These are phyloP conservation scores for Erinaceus europaeus DNA, from an alignment of 2,113 vertebrate genomes.

Conservation along the genomic window DNA sequence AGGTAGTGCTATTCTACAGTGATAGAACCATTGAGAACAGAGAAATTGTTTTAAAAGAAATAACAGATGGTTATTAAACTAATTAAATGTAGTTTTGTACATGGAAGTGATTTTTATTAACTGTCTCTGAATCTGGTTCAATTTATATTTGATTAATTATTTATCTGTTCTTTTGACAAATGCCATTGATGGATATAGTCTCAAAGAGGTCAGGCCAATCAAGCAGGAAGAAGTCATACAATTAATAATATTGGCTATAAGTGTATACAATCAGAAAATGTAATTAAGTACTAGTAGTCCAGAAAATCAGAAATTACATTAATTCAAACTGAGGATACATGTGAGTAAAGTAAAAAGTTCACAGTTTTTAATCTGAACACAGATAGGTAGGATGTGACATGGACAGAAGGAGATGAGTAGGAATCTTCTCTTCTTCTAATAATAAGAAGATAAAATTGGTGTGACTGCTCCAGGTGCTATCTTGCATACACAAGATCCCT, in stretches of 20 bases:
- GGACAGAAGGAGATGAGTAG: not conserved
- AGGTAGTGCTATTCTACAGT: not conserved
- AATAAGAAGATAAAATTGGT: too few species aligned
- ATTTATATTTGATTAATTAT: not conserved
- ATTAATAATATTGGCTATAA: not conserved
- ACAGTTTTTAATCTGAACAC: not conserved
- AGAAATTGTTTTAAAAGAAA: not conserved
- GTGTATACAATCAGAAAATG: not conserved
- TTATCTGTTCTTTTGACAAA: not conserved
- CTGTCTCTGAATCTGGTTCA: not conserved
- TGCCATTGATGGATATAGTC: not conserved
- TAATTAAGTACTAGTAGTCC: not conserved
- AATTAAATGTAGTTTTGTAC: not conserved
- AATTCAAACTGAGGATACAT: not conserved
- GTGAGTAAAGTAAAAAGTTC: not conserved
- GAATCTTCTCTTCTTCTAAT: too few species aligned
- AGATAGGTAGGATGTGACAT: not conserved
- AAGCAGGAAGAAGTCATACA: not conserved
- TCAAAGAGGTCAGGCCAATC: not conserved
- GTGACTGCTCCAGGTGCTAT: too few species aligned
- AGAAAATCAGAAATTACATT: not conserved
- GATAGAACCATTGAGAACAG: not conserved
- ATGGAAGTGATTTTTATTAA: not conserved
- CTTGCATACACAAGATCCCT: too few species aligned
- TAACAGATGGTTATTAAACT: not conserved